Evolutionary conservation across 2,797 vertebrate species (phyloP).

Genomic region (Cercopithecus diana): DNA sequence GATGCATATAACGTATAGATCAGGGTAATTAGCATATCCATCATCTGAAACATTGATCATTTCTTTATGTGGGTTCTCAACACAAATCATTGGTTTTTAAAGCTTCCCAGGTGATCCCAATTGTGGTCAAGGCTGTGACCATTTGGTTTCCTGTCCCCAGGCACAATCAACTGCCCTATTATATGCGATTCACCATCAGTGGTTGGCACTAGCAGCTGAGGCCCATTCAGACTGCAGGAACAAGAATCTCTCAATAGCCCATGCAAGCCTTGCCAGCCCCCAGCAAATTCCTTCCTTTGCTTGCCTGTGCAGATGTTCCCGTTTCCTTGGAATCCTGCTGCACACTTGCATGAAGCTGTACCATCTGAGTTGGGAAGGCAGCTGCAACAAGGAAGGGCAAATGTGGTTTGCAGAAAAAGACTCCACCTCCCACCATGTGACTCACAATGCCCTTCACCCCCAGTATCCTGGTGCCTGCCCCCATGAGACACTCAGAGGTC

Average conservation of each 20-base stretch:
- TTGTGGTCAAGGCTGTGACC: background rate
- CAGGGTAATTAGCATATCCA: background rate
- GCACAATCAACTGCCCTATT: background rate
- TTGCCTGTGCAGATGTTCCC: conserved; percentile 93
- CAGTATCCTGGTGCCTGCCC: background rate
- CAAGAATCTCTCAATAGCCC: background rate
- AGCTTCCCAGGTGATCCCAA: background rate
- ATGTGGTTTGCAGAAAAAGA: background rate
- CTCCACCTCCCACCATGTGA: rapidly evolving
- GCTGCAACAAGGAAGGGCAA: conserved; percentile 80
- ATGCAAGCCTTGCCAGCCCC: background rate
- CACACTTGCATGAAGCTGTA: conserved; percentile 89
- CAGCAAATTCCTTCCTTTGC: background rate
- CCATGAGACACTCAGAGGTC: too few species aligned
- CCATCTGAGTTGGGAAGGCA: conserved; percentile 85
- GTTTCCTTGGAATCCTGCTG: conserved; percentile 93
- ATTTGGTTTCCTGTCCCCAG: background rate
- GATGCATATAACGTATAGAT: background rate
- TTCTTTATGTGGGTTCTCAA: background rate
- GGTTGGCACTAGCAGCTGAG: background rate
- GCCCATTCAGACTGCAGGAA: background rate
- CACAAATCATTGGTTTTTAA: background rate
- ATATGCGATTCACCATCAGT: background rate
- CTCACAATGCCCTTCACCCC: rapidly evolving
- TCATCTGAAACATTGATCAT: background rate